Base-by-base conservation (phyloP, 2,113 vertebrate species). In the Pelvicachromis taeniatus region DNA sequence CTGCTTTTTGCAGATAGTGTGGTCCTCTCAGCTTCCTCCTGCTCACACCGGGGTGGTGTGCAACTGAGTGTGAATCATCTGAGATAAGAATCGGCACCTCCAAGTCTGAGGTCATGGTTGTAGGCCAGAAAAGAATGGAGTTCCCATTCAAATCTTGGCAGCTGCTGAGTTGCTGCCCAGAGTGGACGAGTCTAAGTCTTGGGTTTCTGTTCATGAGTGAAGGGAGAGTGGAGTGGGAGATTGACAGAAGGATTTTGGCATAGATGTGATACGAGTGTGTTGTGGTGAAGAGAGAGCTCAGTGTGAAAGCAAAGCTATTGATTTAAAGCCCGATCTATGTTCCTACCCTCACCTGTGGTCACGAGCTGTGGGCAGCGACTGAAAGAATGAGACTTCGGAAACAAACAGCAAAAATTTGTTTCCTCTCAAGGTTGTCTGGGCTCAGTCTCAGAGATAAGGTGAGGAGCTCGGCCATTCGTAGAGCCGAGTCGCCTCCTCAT, bases 191-290 rank as follows among this genome's bases (percentile, higher is more conserved):
- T 38, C 2, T n/a, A 63, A 63, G 59, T 63, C 59, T 63, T 38
- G 12, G 4, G 63, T 21, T 68, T 1, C 0, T 5, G 4, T 68
- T 68, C 7, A 0, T 1, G 35, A 68, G 12, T 23, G n/a, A 68
- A 0, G n/a, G 7, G n/a, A 68, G 63, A 42, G 63, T 40, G 35
- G 61, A 40, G 61, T 21, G 61, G 61, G 61, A 42, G 35, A 68
- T 40, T 23, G 63, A 68, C 63, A 23, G 63, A 42, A 2, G 3
- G 35, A 21, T 23, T 63, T 23, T 63, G 59, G 19, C 59, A 0
- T 33, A 63, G 33, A 3, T 63, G 59, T 63, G 33, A n/a, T 40
- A 68, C n/a, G 2, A 42, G n/a, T 68, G 12, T 68, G 35, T 42
- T 42, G 63, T 4, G n/a, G 12, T 42, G 63, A 68, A 42, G n/a